Base-by-base conservation (phyloP, 2,113 vertebrate genomes). In the Tyrannus savana region DNA sequence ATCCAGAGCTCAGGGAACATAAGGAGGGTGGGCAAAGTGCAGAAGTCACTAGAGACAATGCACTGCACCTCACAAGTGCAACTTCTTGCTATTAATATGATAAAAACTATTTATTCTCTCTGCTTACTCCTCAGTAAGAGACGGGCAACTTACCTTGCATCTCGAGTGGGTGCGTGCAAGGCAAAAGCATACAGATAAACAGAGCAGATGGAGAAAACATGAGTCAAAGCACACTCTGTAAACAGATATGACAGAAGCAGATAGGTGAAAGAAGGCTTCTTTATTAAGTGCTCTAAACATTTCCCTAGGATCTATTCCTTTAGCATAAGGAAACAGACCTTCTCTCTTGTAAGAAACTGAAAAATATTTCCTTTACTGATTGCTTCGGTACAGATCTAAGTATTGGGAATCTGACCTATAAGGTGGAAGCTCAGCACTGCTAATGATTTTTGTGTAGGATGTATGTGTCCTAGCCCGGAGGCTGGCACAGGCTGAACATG, bases 141-240 rank as follows among this genome's bases (percentile, higher is more conserved):
- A 83, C 30, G 33, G 79, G 80, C 55, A 92, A n/a, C 42, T 62
- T 88, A 93, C 58, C 85, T 92, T 80, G 63, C 37, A 86, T 76
- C 67, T 80, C 0, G 2, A 83, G 79, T 63, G 1, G 90, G 78
- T 3, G 9, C 27, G 71, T 47, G 79, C 1, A 13, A 71, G 72
- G 86, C 46, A 86, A 90, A 92, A 90, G 76, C 63, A 66, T 33
- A 69, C 49, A 92, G 82, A 89, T 0, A 94, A 92, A 85, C 60
- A 78, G 71, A 94, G 31, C 92, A 96, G 94, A 96, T 90, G 94
- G 88, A 88, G 76, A 93, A 81, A 27, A 19, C 41, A 50, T 86
- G 90, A 96, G 83, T 94, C 88, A 93, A 97, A 88, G 68, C 52
- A 58, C 2, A 2, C 27, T 63, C 75, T 92, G 80, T 49, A 93